Percentiles rank a stretch among this genome's conserved stretches.
Conservation (phyloP, 2,797 vertebrate species). For the Lepilemur septentrionalis region DNA sequence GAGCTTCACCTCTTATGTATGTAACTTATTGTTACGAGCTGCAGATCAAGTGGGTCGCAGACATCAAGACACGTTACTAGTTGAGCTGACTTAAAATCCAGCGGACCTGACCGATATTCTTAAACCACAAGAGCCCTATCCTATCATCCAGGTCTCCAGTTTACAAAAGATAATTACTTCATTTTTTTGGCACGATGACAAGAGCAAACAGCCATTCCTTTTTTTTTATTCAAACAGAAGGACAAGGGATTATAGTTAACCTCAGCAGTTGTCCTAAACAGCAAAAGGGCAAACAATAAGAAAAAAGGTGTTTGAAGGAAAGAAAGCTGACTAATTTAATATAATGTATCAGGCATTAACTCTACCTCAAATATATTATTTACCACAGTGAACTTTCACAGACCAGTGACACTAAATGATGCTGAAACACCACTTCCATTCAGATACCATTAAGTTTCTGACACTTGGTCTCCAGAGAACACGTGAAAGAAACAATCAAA, state of each 20-base stretch:
- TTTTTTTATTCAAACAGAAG: neutral
- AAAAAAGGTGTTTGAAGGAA: neutral
- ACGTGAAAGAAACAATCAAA: slow-evolving; percentile 60
- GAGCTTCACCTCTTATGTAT: neutral
- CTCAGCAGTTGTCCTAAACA: neutral
- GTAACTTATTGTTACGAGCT: neutral
- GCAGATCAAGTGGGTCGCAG: neutral
- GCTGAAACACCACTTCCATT: slow-evolving; percentile 25
- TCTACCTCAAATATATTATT: neutral
- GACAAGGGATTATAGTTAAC: neutral
- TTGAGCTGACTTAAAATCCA: neutral
- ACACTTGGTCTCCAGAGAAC: slow-evolving; percentile 48
- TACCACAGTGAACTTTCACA: slow-evolving; percentile 31
- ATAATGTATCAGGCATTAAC: neutral
- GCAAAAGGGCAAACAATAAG: neutral
- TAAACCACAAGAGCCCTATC: neutral
- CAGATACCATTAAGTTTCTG: slow-evolving; percentile 71
- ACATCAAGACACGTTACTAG: neutral
- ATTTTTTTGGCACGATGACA: slow-evolving; percentile 16
- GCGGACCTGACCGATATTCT: neutral
- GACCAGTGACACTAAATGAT: slow-evolving; percentile 23
- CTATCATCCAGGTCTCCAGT: neutral
- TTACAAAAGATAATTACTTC: slow-evolving; percentile 44
- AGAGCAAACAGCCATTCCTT: neutral
- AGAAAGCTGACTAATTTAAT: neutral